Conservation (phyloP, 2,797 vertebrate species). For the Tolypeutes matacus region DNA sequence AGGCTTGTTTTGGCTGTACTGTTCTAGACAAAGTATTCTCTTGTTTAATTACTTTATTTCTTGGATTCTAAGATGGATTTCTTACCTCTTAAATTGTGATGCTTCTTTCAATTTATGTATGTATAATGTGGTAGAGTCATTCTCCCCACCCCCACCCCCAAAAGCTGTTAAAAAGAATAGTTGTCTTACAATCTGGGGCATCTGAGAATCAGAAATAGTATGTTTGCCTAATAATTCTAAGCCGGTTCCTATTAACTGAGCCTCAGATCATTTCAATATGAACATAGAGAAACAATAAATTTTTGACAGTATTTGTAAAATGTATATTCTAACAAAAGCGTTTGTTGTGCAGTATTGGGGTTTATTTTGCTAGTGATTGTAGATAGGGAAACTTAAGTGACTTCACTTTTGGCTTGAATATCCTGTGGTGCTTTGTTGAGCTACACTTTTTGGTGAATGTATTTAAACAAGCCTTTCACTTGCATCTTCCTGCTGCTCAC, state of each 20-base stretch:
- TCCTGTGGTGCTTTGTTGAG: conserved; percentile 19
- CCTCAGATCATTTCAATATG: conserved; percentile 55
- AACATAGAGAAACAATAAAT: conserved; percentile 18
- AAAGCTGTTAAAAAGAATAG: conserved; percentile 43
- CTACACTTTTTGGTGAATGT: background rate
- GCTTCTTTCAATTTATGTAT: conserved; percentile 10
- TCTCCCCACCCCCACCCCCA: background rate
- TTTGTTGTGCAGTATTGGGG: conserved; percentile 5
- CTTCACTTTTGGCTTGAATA: conserved; percentile 55
- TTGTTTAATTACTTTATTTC: conserved; percentile 48
- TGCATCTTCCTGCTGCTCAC: background rate
- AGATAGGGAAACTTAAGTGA: conserved; percentile 20
- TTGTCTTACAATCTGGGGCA: background rate
- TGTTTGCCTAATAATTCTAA: conserved; percentile 52
- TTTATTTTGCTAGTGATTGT: conserved; percentile 45
- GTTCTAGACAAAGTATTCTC: conserved; percentile 4
- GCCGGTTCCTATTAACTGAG: conserved; percentile 36
- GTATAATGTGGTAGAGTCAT: background rate
- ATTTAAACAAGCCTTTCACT: conserved; percentile 5
- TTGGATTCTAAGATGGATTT: background rate
- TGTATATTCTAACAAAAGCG: conserved; percentile 48
- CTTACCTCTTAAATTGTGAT: conserved; percentile 44
- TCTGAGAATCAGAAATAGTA: conserved; percentile 35
- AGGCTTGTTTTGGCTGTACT: background rate
- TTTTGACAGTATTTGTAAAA: conserved; percentile 30